Conservation (phyloP, 2,797 vertebrate species). For the Pelobates cultripes region DNA sequence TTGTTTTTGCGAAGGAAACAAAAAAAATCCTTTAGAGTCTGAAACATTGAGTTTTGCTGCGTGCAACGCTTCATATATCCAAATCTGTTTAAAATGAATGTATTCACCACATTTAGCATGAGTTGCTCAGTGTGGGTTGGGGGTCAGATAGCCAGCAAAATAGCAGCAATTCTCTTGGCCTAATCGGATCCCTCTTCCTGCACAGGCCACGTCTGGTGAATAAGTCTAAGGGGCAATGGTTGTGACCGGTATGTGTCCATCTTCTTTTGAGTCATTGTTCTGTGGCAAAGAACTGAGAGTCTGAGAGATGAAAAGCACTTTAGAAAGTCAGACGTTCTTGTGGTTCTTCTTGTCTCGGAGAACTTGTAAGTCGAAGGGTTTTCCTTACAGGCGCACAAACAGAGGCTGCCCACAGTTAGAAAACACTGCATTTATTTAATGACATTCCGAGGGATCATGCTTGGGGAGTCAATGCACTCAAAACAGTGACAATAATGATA, state of each 20-base stretch:
- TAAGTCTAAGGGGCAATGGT: slow-evolving; percentile 20
- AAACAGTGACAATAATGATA: not conserved
- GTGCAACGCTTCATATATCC: not conserved
- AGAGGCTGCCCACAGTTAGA: slow-evolving; percentile 17
- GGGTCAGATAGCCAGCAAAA: slow-evolving; percentile 27
- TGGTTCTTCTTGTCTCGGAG: not conserved
- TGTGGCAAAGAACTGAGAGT: slow-evolving; percentile 12
- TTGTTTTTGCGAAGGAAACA: no score
- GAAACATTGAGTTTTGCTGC: not conserved
- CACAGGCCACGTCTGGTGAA: slow-evolving; percentile 26
- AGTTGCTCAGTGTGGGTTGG: slow-evolving; percentile 31
- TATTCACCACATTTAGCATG: slow-evolving; percentile 13
- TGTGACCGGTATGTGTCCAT: slow-evolving; percentile 30
- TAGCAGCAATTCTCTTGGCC: slow-evolving; percentile 6
- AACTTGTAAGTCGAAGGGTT: not conserved
- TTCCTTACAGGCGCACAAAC: slow-evolving; percentile 16
- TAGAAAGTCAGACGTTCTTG: slow-evolving; percentile 17
- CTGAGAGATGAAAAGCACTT: slow-evolving; percentile 36
- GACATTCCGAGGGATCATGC: slow-evolving; percentile 18
- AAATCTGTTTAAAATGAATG: not conserved
- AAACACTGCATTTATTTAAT: not conserved
- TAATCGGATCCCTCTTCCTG: not conserved
- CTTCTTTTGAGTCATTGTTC: slow-evolving; percentile 48
- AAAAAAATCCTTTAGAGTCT: not conserved
- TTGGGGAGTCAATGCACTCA: not conserved